Evolutionary conservation across 2,113 vertebrate species (phyloP).

Genomic region (Myotis lucifugus): DNA sequence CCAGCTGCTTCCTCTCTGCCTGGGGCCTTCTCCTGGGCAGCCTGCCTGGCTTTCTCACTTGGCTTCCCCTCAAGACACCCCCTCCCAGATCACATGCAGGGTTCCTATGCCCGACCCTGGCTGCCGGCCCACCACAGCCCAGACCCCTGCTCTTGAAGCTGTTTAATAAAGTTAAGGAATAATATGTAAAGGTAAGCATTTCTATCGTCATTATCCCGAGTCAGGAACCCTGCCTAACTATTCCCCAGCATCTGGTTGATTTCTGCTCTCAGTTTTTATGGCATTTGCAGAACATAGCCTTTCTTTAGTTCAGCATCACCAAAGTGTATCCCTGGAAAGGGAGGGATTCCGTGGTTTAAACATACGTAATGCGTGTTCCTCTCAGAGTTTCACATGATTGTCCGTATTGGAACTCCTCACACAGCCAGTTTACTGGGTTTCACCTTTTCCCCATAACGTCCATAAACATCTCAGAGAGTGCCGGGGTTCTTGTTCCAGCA

Average conservation of each 20-base stretch:
- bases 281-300: slow-evolving; percentile 43
- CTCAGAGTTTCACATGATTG: slow-evolving; percentile 6
- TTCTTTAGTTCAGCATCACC: slow-evolving; percentile 25
- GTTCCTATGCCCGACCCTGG: neutral
- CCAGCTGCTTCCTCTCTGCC: slow-evolving; percentile 21
- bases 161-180: slow-evolving; percentile 71
- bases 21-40: neutral
- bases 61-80: neutral
- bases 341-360: neutral
- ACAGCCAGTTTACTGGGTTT: slow-evolving; percentile 20
- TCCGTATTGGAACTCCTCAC: neutral
- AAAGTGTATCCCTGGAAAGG: neutral
- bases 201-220: slow-evolving; percentile 17
- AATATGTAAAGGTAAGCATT: slow-evolving; percentile 40
- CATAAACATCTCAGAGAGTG: neutral
- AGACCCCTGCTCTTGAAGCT: slow-evolving; percentile 61
- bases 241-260: neutral
- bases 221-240: slow-evolving; percentile 36
- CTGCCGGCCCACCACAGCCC: neutral
- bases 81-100: neutral
- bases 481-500: no score
- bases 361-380: neutral
- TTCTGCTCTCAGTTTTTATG: slow-evolving; percentile 42
- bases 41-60: slow-evolving; percentile 11
- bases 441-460: neutral